Evolutionary conservation across 2,888 invertebrate species (phyloP).

Genomic region (Ophion ellenae): DNA sequence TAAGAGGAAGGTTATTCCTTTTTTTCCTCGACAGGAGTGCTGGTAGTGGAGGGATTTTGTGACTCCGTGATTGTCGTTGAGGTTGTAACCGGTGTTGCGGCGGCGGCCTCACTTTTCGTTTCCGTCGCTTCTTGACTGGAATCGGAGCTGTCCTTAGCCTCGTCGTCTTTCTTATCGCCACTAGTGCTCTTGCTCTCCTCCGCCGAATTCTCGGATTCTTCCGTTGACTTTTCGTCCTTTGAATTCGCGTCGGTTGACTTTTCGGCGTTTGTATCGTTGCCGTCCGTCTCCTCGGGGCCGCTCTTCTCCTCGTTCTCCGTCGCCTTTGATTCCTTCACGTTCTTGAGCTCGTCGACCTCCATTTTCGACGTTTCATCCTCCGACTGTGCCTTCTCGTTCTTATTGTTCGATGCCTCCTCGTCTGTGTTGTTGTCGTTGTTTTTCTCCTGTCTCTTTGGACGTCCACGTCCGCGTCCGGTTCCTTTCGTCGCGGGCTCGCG

Average conservation of each 20-base stretch:
- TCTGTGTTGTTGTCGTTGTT: constrained; percentile 80
- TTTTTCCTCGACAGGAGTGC: constrained; percentile 78
- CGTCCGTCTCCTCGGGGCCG: constrained; percentile 72
- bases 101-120: constrained; percentile 49
- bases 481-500: constrained; percentile 80
- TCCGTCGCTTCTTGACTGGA: constrained; percentile 81
- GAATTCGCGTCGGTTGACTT: constrained; percentile 77
- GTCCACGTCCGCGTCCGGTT: constrained; percentile 81
- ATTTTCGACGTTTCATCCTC: constrained; percentile 80
- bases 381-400: constrained; percentile 77
- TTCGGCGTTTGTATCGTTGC: constrained; percentile 72
- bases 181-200: constrained; percentile 66
- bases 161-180: constrained; percentile 77
- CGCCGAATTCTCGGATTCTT: constrained; percentile 77
- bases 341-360: constrained; percentile 79
- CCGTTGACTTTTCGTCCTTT: constrained; percentile 78
- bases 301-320: constrained; percentile 73
- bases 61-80: constrained; percentile 73
- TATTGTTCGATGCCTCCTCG: constrained; percentile 79
- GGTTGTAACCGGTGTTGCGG: constrained; percentile 68
- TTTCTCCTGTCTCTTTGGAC: constrained; percentile 81
- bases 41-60: constrained; percentile 76
- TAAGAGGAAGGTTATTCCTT: constrained; percentile 78
- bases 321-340: constrained; percentile 75
- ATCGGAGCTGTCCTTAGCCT: constrained; percentile 80